Evolutionary conservation across 2,113 vertebrate genomes (phyloP).

Genomic region (Pycnonotus jocosus): DNA sequence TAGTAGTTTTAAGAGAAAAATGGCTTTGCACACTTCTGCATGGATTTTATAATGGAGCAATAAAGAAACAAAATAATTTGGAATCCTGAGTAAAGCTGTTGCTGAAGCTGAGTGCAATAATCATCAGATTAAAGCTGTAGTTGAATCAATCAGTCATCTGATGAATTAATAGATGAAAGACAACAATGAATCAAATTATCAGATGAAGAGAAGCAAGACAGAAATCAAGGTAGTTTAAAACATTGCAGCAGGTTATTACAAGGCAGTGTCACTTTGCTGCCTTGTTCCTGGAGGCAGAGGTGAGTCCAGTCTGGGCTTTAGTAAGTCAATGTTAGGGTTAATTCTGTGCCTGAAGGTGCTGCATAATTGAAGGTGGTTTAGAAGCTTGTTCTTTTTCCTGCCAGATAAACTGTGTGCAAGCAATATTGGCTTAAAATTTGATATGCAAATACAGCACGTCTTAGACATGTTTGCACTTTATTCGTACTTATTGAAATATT

Average conservation of each 20-base stretch:
- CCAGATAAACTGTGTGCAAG: background rate
- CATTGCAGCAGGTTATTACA: background rate
- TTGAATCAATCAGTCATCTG: conserved; percentile 15
- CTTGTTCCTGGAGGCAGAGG: background rate
- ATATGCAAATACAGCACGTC: background rate
- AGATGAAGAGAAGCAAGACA: background rate
- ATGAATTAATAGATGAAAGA: conserved; percentile 34
- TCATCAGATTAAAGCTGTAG: background rate
- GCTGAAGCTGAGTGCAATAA: background rate
- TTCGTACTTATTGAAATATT: background rate
- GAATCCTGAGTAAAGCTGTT: background rate
- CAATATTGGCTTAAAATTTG: background rate
- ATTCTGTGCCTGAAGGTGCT: background rate
- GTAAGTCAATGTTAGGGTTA: background rate
- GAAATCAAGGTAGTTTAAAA: background rate
- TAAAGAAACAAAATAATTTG: background rate
- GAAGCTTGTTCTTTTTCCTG: background rate
- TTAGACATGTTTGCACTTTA: background rate
- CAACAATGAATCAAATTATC: conserved; percentile 2
- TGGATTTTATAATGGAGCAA: background rate
- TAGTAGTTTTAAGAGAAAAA: conserved; percentile 15
- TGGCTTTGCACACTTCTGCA: background rate
- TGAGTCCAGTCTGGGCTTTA: background rate
- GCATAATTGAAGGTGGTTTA: background rate
- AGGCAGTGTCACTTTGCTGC: background rate